Evolutionary conservation across 2,113 vertebrate genomes (phyloP).

Genomic region (Misgurnus mizolepis): DNA sequence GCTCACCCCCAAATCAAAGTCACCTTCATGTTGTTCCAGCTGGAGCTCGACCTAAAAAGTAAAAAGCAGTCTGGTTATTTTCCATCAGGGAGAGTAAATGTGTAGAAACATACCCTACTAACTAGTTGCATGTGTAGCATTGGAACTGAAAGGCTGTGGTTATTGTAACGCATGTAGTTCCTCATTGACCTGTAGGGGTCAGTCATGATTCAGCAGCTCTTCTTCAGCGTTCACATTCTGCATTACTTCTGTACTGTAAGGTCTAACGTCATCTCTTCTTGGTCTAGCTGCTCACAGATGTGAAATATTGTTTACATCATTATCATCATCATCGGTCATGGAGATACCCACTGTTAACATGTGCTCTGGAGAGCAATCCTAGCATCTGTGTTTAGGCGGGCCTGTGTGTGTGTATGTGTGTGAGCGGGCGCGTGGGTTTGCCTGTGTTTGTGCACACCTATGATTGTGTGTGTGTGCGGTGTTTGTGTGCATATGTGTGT

Average conservation of each 20-base stretch:
- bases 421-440: too few relatives aligned
- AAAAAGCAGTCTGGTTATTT: too few relatives aligned
- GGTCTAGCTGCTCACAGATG: constrained; percentile 23
- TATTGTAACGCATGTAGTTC: background rate
- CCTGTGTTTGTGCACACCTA: too few relatives aligned
- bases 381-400: constrained; percentile 27
- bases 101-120: too few relatives aligned
- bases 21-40: too few relatives aligned
- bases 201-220: constrained; percentile 31
- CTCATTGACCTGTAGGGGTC: constrained; percentile 47
- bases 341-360: constrained; percentile 18
- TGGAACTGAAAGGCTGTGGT: background rate
- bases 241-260: constrained; percentile 18
- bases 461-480: too few relatives aligned
- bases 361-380: background rate
- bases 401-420: too few relatives aligned
- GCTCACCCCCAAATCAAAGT: too few relatives aligned
- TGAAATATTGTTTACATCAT: constrained; percentile 51
- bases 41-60: too few relatives aligned
- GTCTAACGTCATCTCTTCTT: constrained; percentile 24
- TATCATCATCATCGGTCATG: constrained; percentile 53
- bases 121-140: too few relatives aligned
- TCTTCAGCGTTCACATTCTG: background rate
- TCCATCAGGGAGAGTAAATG: too few relatives aligned
- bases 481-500: too few relatives aligned